These are phyloP conservation scores for Anneissia japonica DNA, from an alignment of 35 echinoderm and acorn worm species.

Conservation along the genomic window DNA sequence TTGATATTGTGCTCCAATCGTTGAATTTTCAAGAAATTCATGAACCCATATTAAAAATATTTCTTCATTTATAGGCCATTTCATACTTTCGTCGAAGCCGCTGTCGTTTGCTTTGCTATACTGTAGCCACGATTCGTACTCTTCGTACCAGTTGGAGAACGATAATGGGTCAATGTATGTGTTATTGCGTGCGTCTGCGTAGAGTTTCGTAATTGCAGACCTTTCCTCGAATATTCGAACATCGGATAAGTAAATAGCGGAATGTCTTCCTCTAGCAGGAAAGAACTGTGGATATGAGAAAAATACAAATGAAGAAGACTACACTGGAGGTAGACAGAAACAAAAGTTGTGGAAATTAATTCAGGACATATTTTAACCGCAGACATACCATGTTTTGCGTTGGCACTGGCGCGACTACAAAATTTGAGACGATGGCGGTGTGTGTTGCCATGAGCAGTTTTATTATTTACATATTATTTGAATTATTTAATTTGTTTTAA, in stretches of 20 bases:
- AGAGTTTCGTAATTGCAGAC: neutral
- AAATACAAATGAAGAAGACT: no score
- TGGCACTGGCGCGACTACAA: no score
- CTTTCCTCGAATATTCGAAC: neutral
- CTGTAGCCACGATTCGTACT: neutral
- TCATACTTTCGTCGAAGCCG: neutral
- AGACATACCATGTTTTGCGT: no score
- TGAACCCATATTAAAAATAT: conserved; percentile 8
- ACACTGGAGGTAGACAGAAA: no score
- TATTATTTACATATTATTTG: no score
- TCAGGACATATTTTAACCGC: no score
- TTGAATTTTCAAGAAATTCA: neutral
- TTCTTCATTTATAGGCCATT: neutral
- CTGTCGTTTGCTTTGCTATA: neutral
- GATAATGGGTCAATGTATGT: neutral
- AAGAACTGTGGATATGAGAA: neutral
- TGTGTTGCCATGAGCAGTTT: no score
- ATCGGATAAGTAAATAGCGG: neutral
- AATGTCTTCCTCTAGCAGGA: neutral
- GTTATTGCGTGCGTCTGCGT: neutral
- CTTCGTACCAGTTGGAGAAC: neutral
- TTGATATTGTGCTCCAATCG: neutral
- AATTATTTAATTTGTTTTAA: no score
- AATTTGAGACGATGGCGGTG: no score
- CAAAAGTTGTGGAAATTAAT: no score